Conservation (phyloP, 2,888 invertebrate genomes). For the Hyposoter dolosus region DNA sequence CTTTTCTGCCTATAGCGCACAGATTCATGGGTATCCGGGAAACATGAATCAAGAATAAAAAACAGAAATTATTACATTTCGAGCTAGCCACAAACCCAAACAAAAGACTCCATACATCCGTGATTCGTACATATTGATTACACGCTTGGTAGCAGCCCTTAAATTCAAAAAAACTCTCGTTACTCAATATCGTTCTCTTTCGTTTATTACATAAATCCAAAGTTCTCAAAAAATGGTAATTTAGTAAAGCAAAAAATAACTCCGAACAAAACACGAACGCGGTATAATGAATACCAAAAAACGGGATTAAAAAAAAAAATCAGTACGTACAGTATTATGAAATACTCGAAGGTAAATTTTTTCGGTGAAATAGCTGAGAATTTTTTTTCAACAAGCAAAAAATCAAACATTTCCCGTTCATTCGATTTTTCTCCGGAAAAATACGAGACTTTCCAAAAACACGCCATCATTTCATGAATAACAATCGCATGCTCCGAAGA, state of each 20-base stretch:
- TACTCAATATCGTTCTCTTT: neutral
- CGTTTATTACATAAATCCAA: neutral
- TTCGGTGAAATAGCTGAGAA: neutral
- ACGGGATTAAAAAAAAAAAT: neutral
- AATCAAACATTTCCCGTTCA: neutral
- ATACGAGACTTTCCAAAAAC: neutral
- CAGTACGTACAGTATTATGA: neutral
- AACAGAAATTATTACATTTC: neutral
- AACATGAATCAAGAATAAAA: conserved; percentile 22
- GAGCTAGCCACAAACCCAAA: neutral
- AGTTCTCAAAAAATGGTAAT: neutral
- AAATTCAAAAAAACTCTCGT: neutral
- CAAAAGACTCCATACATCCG: conserved; percentile 6
- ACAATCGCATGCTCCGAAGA: neutral
- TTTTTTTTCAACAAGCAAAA: neutral
- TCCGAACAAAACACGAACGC: neutral
- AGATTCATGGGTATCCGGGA: conserved; percentile 39
- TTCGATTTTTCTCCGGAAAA: neutral
- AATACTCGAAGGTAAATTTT: neutral
- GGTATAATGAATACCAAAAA: neutral
- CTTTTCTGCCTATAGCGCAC: conserved; percentile 5
- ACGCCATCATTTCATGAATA: neutral
- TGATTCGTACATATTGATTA: conserved; percentile 16
- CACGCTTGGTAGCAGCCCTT: neutral
- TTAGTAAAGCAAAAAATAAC: neutral